Evolutionary conservation across 1,140 invertebrate genomes (phyloP).

Genomic region (Solenopsis fugax): DNA sequence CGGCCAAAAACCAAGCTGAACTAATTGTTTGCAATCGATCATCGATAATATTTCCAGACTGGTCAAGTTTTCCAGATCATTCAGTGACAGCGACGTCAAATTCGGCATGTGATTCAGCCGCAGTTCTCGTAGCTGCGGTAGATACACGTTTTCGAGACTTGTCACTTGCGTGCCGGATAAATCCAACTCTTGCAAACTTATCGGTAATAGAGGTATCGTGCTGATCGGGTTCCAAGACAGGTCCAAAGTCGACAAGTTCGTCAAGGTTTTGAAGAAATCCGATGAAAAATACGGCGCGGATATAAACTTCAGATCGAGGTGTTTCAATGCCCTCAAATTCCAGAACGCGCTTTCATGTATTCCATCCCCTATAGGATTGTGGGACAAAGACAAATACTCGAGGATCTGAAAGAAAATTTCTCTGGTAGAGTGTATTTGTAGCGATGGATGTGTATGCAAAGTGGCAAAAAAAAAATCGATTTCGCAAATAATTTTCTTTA

Average conservation of each 20-base stretch:
- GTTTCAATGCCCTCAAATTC: constrained; percentile 75
- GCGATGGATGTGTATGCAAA: not conserved
- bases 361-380: constrained; percentile 82
- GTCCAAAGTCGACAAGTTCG: constrained; percentile 79
- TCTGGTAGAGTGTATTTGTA: not conserved
- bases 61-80: constrained; percentile 82
- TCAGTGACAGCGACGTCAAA: constrained; percentile 78
- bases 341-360: constrained; percentile 83
- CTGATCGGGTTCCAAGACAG: constrained; percentile 82
- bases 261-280: constrained; percentile 79
- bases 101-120: constrained; percentile 81
- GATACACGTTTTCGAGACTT: constrained; percentile 72
- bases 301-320: constrained; percentile 81
- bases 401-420: constrained; percentile 77
- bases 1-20: constrained; percentile 73
- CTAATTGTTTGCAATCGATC: constrained; percentile 69
- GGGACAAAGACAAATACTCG: constrained; percentile 81
- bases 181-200: constrained; percentile 78
- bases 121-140: constrained; percentile 78
- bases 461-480: not conserved
- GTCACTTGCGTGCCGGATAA: constrained; percentile 81
- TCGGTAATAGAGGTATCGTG: constrained; percentile 79
- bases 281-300: constrained; percentile 78
- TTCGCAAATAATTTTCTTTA: not conserved
- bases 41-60: constrained; percentile 80